Percentiles rank a stretch among this genome's conserved stretches.
Evolutionary conservation across 2,888 invertebrate species (phyloP).

Genomic region (Drosophila formosana): DNA sequence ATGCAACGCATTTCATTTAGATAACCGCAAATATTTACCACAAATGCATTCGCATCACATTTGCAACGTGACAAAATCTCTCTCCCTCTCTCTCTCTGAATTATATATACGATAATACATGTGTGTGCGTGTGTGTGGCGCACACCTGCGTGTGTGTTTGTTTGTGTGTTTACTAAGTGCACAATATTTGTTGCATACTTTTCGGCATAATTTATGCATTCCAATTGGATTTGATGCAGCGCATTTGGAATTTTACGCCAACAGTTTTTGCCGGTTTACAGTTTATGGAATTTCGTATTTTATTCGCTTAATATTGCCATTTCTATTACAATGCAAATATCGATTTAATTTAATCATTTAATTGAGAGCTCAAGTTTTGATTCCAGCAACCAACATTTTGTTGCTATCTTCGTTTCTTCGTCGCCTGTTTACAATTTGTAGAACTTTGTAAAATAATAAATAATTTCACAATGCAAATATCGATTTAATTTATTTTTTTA

Average conservation of each 20-base stretch:
- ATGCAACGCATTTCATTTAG: constrained; percentile 78
- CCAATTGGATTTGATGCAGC: constrained; percentile 46
- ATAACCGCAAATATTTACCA: constrained; percentile 79
- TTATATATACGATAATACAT: constrained; percentile 29
- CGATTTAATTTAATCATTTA: constrained; percentile 10
- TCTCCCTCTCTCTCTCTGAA: constrained; percentile 23
- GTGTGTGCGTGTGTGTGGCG: constrained; percentile 7
- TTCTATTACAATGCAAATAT: constrained; percentile 26
- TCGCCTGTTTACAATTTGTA: too few species aligned
- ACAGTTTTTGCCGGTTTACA: constrained; percentile 1
- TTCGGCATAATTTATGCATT: constrained; percentile 64
- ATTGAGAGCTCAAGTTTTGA: constrained; percentile 5
- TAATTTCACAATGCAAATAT: too few species aligned
- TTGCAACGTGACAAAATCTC: constrained; percentile 57
- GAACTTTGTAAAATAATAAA: too few species aligned
- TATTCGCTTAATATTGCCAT: constrained; percentile 1
- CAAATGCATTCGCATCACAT: constrained; percentile 64
- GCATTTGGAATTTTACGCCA: constrained; percentile 4
- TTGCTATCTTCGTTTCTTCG: too few species aligned
- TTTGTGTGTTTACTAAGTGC: constrained; percentile 30
- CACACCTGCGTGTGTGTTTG: constrained; percentile 33
- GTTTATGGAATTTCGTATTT: constrained; percentile 29
- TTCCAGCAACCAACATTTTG: too few species aligned
- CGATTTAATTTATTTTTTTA: too few species aligned
- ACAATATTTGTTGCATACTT: constrained; percentile 57